A percentile compares a stretch with the other conserved stretches of the same genome.
Conservation (phyloP, 1,140 invertebrate genomes). For the Eriocheir sinensis region DNA sequence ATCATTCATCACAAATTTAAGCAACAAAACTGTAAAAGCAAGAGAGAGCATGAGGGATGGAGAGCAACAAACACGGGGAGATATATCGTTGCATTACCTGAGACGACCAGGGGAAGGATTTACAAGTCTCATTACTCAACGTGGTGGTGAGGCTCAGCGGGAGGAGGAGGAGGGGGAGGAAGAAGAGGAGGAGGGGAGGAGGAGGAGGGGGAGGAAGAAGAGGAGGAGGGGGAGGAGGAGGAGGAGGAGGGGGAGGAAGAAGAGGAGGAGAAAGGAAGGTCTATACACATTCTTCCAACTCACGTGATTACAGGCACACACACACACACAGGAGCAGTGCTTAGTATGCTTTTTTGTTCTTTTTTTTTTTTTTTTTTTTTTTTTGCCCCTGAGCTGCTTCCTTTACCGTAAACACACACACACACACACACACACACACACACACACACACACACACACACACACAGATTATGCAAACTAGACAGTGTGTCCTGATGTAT, state of each 20-base stretch:
- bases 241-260: too few relatives aligned
- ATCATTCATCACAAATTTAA: too few relatives aligned
- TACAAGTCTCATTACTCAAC: neutral
- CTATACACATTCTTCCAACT: neutral
- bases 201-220: neutral
- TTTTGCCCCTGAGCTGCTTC: too few relatives aligned
- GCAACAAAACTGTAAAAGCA: too few relatives aligned
- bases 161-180: neutral
- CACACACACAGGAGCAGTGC: conserved; percentile 22
- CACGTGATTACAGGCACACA: neutral
- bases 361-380: too few relatives aligned
- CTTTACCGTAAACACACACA: conserved; percentile 7
- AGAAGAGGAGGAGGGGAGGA: neutral
- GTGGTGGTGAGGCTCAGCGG: neutral
- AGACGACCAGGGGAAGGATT: neutral
- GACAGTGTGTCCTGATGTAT: too few relatives aligned
- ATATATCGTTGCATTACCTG: conserved; percentile 16
- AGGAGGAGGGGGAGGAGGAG: neutral
- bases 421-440: conserved; percentile 22
- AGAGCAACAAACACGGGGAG: neutral
- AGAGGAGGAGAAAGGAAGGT: neutral
- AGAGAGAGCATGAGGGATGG: neutral
- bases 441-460: conserved; percentile 21
- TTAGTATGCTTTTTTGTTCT: too few relatives aligned
- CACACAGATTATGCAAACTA: neutral